phyloP scores from a whole-genome alignment of 2,888 invertebrate species.

The Tineola bisselliella region DNA sequence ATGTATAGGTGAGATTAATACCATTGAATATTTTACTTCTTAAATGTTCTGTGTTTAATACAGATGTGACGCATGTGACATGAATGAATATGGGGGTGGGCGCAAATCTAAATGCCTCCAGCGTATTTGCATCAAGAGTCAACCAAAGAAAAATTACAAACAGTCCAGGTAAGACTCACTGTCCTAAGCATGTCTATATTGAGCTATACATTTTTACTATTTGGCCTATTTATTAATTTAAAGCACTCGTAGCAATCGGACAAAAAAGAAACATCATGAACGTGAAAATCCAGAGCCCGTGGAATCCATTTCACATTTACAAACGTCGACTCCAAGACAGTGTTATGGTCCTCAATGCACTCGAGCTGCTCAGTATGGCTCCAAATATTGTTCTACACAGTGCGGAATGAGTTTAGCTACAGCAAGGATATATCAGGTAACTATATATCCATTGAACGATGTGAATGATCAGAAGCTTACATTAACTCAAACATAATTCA shows the following conservation, averaged over 20 bases:
- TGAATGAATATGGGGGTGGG: conserved; percentile 64
- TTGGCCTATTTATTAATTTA: no score
- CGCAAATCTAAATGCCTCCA: conserved; percentile 63
- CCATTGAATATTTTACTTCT: no score
- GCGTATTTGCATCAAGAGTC: conserved; percentile 53
- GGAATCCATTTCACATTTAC: conserved; percentile 57
- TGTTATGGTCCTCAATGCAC: conserved; percentile 93
- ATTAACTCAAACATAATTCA: neutral
- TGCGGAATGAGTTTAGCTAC: conserved; percentile 92
- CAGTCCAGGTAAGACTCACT: conserved; percentile 39
- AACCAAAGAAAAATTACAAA: conserved; percentile 35
- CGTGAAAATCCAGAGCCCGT: conserved; percentile 48
- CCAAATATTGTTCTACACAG: conserved; percentile 93
- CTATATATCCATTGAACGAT: no score
- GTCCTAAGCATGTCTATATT: no score
- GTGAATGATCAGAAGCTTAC: no score
- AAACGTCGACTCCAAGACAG: conserved; percentile 75
- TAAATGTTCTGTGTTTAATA: conserved; percentile 22
- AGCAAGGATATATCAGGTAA: conserved; percentile 82
- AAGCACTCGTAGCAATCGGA: conserved; percentile 29
- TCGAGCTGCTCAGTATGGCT: conserved; percentile 77
- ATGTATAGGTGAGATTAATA: no score
- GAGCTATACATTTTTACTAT: neutral
- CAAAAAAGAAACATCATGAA: conserved; percentile 57
- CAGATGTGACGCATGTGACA: conserved; percentile 58